Conservation (phyloP, 2,797 vertebrate species). For the Scarus forsteni region DNA sequence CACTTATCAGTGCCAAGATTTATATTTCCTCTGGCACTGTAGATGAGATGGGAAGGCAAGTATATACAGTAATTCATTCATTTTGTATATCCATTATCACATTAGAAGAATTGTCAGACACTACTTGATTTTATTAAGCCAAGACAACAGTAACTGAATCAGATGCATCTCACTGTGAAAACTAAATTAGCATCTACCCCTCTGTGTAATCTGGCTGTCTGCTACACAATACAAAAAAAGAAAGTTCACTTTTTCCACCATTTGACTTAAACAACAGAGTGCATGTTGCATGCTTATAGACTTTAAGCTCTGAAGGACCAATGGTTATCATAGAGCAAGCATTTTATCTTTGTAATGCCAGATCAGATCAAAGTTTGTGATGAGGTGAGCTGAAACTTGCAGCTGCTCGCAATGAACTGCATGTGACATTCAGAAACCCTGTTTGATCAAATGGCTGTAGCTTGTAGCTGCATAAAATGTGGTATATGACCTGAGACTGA, state of each 20-base stretch:
- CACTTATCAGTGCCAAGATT: neutral
- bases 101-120: neutral
- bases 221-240: constrained; percentile 5
- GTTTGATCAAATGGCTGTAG: too few species aligned
- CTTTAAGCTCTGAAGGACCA: too few species aligned
- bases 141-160: neutral
- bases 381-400: too few species aligned
- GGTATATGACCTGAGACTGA: too few species aligned
- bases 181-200: constrained; percentile 2
- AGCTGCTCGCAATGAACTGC: too few species aligned
- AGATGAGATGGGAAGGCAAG: neutral
- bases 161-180: constrained; percentile 1
- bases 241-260: neutral
- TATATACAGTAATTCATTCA: neutral
- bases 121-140: neutral
- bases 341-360: too few species aligned
- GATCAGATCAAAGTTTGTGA: too few species aligned
- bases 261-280: too few species aligned
- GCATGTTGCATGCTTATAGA: too few species aligned
- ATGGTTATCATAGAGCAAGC: too few species aligned
- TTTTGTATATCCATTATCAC: constrained; percentile 1
- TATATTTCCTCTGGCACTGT: neutral
- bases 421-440: too few species aligned
- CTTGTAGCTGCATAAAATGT: too few species aligned
- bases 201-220: neutral